Evolutionary conservation across 2,797 vertebrate species (phyloP).

Genomic region (Falco berigora): DNA sequence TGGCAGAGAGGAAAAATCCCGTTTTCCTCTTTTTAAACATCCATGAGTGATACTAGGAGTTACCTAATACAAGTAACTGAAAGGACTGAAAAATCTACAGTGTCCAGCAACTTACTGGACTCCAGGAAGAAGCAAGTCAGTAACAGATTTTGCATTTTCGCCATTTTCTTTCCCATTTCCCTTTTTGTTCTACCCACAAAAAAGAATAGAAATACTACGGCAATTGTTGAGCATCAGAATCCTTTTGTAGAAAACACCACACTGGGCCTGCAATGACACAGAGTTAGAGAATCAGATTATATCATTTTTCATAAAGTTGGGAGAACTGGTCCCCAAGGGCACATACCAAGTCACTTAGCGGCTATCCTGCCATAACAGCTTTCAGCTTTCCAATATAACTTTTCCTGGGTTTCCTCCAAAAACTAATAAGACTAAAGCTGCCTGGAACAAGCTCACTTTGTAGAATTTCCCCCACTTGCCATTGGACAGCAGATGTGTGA

Average conservation of each 20-base stretch:
- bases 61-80: background rate
- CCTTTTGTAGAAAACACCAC: background rate
- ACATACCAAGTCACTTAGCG: slow-evolving; percentile 26
- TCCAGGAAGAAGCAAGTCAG: background rate
- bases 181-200: background rate
- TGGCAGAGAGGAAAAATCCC: background rate
- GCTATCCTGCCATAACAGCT: slow-evolving; percentile 9
- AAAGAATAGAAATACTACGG: background rate
- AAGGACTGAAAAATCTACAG: background rate
- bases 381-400: slow-evolving; percentile 39
- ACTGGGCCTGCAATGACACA: background rate
- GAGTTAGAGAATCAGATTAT: background rate
- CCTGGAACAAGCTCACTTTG: background rate
- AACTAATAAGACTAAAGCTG: background rate
- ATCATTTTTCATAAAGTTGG: background rate
- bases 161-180: background rate
- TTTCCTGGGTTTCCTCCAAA: slow-evolving; percentile 51
- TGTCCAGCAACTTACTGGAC: background rate
- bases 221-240: background rate
- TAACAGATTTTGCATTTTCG: background rate
- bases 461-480: background rate
- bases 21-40: background rate
- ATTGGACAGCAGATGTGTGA: slow-evolving; percentile 10
- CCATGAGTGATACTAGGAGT: background rate
- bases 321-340: slow-evolving; percentile 18